Percentiles rank a stretch among this genome's conserved stretches.
Conservation (phyloP, 2,797 vertebrate genomes). For the Parotocinclus haroldoi region DNA sequence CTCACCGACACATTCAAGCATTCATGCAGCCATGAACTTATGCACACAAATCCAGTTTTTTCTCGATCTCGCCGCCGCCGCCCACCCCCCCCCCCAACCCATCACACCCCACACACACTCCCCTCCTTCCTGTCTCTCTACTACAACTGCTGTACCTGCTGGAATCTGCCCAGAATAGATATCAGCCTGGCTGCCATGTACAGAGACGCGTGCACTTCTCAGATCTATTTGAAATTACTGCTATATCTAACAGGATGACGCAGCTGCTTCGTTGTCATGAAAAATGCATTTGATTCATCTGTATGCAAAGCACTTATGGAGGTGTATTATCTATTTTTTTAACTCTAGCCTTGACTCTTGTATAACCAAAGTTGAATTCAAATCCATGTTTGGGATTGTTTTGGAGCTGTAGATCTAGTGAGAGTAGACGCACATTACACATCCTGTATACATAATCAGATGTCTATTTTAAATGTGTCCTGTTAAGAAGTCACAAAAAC, state of each 20-base stretch:
- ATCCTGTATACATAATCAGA: slow-evolving; percentile 72
- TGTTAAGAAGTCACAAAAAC: slow-evolving; percentile 60
- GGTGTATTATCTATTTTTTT: slow-evolving; percentile 81
- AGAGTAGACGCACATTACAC: slow-evolving; percentile 71
- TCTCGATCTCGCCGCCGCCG: background rate
- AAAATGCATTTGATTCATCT: slow-evolving; percentile 73
- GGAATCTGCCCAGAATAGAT: slow-evolving; percentile 38
- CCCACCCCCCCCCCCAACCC: too few relatives aligned
- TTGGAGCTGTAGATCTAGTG: slow-evolving; percentile 65
- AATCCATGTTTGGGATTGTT: slow-evolving; percentile 59
- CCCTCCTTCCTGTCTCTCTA: slow-evolving; percentile 10
- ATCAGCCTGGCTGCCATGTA: slow-evolving; percentile 15
- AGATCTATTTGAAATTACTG: slow-evolving; percentile 67
- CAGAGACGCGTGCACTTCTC: slow-evolving; percentile 44
- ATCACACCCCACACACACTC: too few relatives aligned
- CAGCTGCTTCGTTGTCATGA: slow-evolving; percentile 74
- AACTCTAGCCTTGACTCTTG: slow-evolving; percentile 81
- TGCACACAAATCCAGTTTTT: slow-evolving; percentile 38
- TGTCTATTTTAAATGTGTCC: slow-evolving; percentile 74
- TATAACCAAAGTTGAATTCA: slow-evolving; percentile 83
- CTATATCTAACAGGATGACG: slow-evolving; percentile 59
- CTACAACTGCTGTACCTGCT: slow-evolving; percentile 26
- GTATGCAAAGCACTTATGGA: slow-evolving; percentile 80
- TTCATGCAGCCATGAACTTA: slow-evolving; percentile 42
- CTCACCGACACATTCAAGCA: slow-evolving; percentile 39